A percentile compares a stretch with the other conserved stretches of the same genome.
Evolutionary conservation across 2,888 invertebrate genomes (phyloP).

Genomic region (Heptascelio sp.): DNA sequence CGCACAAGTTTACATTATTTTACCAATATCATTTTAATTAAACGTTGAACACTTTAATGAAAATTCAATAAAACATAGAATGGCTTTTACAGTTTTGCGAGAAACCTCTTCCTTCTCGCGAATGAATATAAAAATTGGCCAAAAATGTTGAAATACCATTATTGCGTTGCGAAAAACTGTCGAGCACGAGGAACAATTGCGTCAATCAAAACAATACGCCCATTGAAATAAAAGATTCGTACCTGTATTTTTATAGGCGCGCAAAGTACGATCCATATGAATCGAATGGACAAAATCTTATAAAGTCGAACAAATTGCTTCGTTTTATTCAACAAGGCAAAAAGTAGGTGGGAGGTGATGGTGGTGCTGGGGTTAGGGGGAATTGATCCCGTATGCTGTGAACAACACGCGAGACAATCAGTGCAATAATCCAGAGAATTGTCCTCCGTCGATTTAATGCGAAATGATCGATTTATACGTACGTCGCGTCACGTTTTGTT

Average conservation of each 20-base stretch:
- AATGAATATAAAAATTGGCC: background rate
- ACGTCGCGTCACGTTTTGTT: conserved; percentile 78
- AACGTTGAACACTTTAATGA: no score
- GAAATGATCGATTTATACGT: conserved; percentile 69
- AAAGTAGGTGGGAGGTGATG: no score
- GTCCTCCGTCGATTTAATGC: conserved; percentile 66
- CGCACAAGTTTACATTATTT: no score
- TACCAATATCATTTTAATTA: background rate
- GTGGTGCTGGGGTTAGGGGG: no score
- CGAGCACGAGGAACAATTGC: conserved; percentile 24
- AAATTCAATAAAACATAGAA: background rate
- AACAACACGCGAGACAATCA: conserved; percentile 58
- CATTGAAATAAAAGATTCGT: conserved; percentile 15
- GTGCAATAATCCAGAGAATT: conserved; percentile 64
- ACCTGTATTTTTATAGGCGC: conserved; percentile 10
- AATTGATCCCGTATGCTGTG: conserved; percentile 50
- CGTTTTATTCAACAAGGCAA: conserved; percentile 47
- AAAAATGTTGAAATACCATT: background rate
- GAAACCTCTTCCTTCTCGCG: background rate
- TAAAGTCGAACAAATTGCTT: conserved; percentile 54
- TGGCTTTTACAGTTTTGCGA: no score
- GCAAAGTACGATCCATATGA: conserved; percentile 28
- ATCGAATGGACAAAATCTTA: conserved; percentile 52
- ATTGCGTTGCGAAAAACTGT: background rate
- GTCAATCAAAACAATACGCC: conserved; percentile 37